Base-by-base conservation (phyloP, 2,113 vertebrate species). In the Siniperca chuatsi region DNA sequence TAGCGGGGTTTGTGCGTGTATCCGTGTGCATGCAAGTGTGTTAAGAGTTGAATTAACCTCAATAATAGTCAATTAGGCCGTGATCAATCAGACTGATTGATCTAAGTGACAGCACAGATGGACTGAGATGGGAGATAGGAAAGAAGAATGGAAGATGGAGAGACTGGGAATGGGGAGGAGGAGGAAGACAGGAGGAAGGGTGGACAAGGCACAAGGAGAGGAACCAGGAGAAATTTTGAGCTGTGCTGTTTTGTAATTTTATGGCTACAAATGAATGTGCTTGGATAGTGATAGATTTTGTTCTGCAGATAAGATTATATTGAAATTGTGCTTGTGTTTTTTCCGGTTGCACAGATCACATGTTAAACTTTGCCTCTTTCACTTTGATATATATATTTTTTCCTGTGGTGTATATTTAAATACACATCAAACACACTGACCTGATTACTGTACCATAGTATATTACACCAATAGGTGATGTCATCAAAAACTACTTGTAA, bases 51-150 rank as follows among this genome's bases (percentile, higher is more conserved):
- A 99, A 98, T 98, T 98, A 99, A 97, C 96, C 96, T 97, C 97
- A 97, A 97, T 98, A 99, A 98, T 95, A 97, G 96, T 96, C 97
- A 97, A 95, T 97, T 96, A 97, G 97, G 96, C 89, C 92, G 97
- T 97, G 98, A 99, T 99, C 98, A 98, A 99, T 99, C 98, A 99
- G 97, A 95, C 97, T 99, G 98, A 99, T 99, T 97, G 98, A 99
- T 99, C 96, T 97, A 97, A 98, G 96, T 96, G 96, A 97, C 97
- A 97, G 98, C 96, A 94, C 93, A 90, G 96, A 95, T 93, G 94
- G 98, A 99, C 97, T 96, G 1, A 91, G 87, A 95, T 60, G 89
- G 89, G 87, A 83, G 81, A 84, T 78, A 79, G 85, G 72, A 83
- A 75, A 77, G 79, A 81, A 79, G 86, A 84, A 60, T 35, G 85